Evolutionary conservation across 37 sponge, comb jelly and placozoan species (phyloP), one percentile per base, ranked within the genome.

Genomic region (Crambe crambe): DNA sequence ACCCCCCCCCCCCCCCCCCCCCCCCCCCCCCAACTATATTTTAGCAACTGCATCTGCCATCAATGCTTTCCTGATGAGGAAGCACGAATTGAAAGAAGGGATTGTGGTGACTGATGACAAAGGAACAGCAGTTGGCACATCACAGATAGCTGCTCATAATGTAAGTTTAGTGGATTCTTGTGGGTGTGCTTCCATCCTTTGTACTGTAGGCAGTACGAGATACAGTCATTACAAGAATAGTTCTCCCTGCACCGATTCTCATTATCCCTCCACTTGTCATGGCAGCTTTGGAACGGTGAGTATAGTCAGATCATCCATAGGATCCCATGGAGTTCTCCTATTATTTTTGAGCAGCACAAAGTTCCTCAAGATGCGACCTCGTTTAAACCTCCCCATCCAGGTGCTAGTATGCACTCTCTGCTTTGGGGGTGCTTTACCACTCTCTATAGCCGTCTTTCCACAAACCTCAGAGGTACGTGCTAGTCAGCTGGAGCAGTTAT

Each of bases 1-100:
- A n/a, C n/a, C n/a, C n/a, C n/a, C n/a, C n/a, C n/a, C n/a, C n/a
- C n/a, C n/a, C n/a, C n/a, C n/a, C n/a, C n/a, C n/a, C n/a, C n/a
- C n/a, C n/a, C n/a, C n/a, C n/a, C n/a, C n/a, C n/a, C n/a, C n/a
- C n/a, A n/a, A n/a, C n/a, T n/a, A n/a, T n/a, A n/a, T n/a, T n/a
- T n/a, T 42, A 86, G 93, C 90, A 20, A 36, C 83, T 82, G 96
- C 93, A 23, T 93, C 74, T 73, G 58, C 85, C 37, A 68, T 68
- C 43, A 95, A 95, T 61, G 56, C 93, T 43, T 38, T 89, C 27
- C 74, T 95, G 67, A 95, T 95, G 96, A 72, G 96, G 57, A 75
- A 84, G 58, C 82, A 88, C 78, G 96, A 95, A 75, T 73, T 92
- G 36, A 74, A 31, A 35, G 86, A 87, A 38, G 97, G 97, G 6